A percentile compares a stretch with the other conserved stretches of the same genome.
Conservation (phyloP, 2,797 vertebrate genomes). For the Limnodromus scolopaceus region DNA sequence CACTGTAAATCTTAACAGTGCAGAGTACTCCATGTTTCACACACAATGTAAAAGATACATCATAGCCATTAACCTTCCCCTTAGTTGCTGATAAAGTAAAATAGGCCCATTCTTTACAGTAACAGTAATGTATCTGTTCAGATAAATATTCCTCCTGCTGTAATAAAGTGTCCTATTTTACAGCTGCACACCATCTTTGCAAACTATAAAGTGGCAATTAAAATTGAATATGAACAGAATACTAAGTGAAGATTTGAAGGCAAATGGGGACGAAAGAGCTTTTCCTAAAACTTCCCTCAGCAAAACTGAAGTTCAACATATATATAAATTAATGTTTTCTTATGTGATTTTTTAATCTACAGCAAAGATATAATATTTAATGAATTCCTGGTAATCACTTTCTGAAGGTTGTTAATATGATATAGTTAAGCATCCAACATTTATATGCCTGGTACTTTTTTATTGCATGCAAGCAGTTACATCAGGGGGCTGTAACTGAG, state of each 20-base stretch:
- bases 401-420: background rate
- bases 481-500: background rate
- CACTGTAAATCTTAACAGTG: constrained; percentile 64
- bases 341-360: background rate
- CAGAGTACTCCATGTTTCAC: constrained; percentile 67
- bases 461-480: background rate
- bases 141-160: constrained; percentile 73
- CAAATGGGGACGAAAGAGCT: constrained; percentile 1
- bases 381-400: background rate
- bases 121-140: constrained; percentile 74
- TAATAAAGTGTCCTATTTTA: constrained; percentile 71
- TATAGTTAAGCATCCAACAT: background rate
- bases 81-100: constrained; percentile 79
- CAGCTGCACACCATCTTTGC: constrained; percentile 35
- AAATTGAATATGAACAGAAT: constrained; percentile 53
- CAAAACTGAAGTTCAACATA: background rate
- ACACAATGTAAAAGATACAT: constrained; percentile 72
- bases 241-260: constrained; percentile 33
- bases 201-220: constrained; percentile 63
- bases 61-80: constrained; percentile 76
- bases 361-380: background rate
- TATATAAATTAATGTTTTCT: background rate
- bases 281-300: constrained; percentile 13
- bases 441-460: background rate
- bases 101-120: constrained; percentile 75